Percentiles rank a stretch among this genome's conserved stretches.
phyloP scores from a whole-genome alignment of 2,113 vertebrate genomes.

The Stegostoma tigrinum region DNA sequence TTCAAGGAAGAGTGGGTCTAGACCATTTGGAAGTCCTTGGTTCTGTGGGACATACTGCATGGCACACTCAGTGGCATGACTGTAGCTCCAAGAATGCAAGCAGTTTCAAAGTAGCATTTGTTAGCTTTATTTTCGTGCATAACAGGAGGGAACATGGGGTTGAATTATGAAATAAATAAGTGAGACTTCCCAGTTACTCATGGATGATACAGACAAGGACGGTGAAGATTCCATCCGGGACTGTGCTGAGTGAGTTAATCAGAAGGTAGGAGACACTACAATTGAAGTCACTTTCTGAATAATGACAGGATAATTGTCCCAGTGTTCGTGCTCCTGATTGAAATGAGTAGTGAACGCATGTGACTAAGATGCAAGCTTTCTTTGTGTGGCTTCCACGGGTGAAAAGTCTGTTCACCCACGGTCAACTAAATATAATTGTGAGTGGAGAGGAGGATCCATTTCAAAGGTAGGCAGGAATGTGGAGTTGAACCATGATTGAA shows the following conservation, averaged over 20 bases:
- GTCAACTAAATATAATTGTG: too few species aligned
- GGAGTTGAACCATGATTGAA: too few species aligned
- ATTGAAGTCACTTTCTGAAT: not conserved
- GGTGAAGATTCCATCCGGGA: not conserved
- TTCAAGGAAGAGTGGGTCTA: not conserved
- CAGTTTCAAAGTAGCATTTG: not conserved
- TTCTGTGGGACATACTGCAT: not conserved
- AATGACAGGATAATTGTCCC: not conserved
- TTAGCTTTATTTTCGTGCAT: not conserved
- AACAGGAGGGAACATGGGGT: not conserved
- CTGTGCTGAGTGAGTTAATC: not conserved
- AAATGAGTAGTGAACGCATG: not conserved
- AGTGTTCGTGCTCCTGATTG: not conserved
- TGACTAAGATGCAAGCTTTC: not conserved
- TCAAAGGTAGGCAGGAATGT: too few species aligned
- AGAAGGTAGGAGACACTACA: not conserved
- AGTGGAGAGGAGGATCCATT: too few species aligned
- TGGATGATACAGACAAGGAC: not conserved
- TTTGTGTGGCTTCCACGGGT: not conserved
- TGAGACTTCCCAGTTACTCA: not conserved
- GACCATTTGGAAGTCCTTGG: not conserved
- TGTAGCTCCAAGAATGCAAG: not conserved
- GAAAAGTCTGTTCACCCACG: not conserved
- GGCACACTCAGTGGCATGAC: not conserved
- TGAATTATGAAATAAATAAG: not conserved